Evolutionary conservation across 2,113 vertebrate species (phyloP).

Genomic region (Nannobrachium achirus): DNA sequence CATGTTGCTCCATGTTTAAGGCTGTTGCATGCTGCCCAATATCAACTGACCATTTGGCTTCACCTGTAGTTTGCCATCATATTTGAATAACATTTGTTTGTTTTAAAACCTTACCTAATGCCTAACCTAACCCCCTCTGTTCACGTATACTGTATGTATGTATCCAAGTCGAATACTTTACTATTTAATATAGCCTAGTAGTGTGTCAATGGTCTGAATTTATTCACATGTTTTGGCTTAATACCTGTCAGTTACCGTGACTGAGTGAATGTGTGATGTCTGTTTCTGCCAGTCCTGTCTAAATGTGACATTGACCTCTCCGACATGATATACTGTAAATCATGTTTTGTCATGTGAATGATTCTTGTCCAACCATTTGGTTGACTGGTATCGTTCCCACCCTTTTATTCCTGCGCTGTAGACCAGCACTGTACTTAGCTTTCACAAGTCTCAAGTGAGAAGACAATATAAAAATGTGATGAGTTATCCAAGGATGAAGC

Average conservation of each 20-base stretch:
- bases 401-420: background rate
- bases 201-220: too few species aligned
- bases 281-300: too few species aligned
- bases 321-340: too few species aligned
- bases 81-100: background rate
- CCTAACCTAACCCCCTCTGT: background rate
- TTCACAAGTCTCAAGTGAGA: conserved; percentile 11
- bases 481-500: background rate
- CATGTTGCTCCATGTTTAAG: background rate
- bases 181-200: too few species aligned
- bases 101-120: background rate
- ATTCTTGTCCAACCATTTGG: background rate
- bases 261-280: background rate
- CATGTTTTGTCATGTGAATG: too few species aligned
- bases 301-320: too few species aligned
- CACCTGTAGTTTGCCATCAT: background rate
- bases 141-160: background rate
- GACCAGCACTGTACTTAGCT: background rate
- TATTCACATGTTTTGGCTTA: background rate
- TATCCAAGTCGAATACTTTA: background rate
- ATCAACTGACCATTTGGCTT: background rate
- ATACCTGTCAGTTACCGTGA: background rate
- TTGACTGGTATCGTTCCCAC: background rate
- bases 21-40: conserved; percentile 9
- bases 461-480: conserved; percentile 7